Conservation (phyloP, 2,113 vertebrate genomes). For the Notechis scutatus region DNA sequence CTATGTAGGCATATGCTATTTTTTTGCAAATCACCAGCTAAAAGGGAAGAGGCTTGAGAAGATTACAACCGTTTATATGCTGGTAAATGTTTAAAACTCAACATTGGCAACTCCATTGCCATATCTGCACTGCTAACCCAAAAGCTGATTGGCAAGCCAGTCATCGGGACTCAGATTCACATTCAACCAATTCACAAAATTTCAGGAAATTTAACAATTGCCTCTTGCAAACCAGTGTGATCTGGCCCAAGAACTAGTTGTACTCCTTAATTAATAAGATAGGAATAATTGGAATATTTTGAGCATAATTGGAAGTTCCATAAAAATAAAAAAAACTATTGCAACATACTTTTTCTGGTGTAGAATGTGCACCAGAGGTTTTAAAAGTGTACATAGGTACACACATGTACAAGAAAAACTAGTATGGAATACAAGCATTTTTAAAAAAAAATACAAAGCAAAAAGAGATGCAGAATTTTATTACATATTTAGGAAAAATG, state of each 20-base stretch:
- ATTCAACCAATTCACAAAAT: background rate
- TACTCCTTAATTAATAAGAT: background rate
- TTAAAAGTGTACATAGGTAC: background rate
- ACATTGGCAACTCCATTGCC: background rate
- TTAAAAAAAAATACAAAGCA: background rate
- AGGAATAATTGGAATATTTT: background rate
- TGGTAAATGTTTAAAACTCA: background rate
- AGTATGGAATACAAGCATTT: background rate
- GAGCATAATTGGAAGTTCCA: background rate
- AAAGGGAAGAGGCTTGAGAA: background rate
- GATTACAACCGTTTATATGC: background rate
- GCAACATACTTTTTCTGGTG: background rate
- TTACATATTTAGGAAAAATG: conserved; percentile 41
- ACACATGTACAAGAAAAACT: background rate
- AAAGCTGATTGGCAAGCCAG: background rate
- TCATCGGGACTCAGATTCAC: background rate
- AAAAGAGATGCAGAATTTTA: background rate
- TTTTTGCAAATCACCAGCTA: background rate
- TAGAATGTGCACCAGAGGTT: background rate
- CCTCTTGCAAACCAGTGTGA: background rate
- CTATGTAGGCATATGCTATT: background rate
- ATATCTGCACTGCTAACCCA: background rate
- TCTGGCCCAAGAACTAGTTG: background rate
- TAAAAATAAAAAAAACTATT: background rate
- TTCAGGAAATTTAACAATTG: background rate